Base-by-base conservation (phyloP, 2,113 vertebrate genomes). In the Chaenogobius annularis region DNA sequence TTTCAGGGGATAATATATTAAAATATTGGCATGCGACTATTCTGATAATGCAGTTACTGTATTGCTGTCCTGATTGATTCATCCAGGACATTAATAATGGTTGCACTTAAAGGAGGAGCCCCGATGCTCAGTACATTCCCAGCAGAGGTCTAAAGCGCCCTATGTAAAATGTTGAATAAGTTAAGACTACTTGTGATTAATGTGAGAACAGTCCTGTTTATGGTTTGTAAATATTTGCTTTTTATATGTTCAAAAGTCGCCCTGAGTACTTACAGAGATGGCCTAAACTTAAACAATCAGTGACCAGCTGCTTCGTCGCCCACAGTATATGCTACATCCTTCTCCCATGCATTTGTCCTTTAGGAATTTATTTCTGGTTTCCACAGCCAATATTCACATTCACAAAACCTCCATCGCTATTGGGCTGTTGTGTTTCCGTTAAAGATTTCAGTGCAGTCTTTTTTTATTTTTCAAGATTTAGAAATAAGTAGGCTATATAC, bases 191-290 rank as follows among this genome's bases (percentile, higher is more conserved):
- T 88, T 89, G 90, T 90, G 86, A 87, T 90, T 82, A 90, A 88
- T 84, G 91, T 90, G 89, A 90, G 85, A 89, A 87, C 72, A 88
- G 85, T 92, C 90, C 87, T 89, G 84, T 91, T 89, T 85, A 89
- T 90, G 81, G 77, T 88, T 90, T 92, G 90, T 92, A 91, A 92
- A 92, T 92, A 92, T 90, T 69, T 87, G 66, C 5, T 82, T 87
- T 84, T 81, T 15, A 69, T 72, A 84, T 89, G 83, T 86, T 84
- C 80, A 63, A 88, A 56, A 81, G 77, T 87, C 83, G 80, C 82
- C 87, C 81, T 77, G 40, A 86, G 84, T 87, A 85, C 77, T 68
- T 82, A 79, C 19, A 74, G 80, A 81, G 54, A 90, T 68, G 81
- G 78, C 86, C 89, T 77, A 87, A 87, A 89, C 80, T 69, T 80